Percentiles rank a stretch among this genome's conserved stretches.
phyloP scores from a whole-genome alignment of 2,888 invertebrate species.

The Tuberolachnus salignus region DNA sequence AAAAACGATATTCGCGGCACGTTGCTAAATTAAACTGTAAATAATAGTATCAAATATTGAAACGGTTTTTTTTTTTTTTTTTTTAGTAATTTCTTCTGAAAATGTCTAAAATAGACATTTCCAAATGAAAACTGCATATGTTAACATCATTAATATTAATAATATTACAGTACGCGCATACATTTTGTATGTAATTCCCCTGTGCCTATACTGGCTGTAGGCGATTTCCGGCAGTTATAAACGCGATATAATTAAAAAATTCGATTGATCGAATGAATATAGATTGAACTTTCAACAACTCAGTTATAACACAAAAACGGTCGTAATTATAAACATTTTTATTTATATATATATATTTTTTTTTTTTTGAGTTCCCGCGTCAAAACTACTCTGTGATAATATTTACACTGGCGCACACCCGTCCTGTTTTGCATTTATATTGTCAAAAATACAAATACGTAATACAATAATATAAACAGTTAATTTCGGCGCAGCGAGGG shows the following conservation, averaged over 20 bases:
- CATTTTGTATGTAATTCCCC: not conserved
- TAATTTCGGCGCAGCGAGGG: slow-evolving; percentile 1
- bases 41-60: no score
- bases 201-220: not conserved
- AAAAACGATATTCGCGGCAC: no score
- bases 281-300: not conserved
- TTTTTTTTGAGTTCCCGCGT: not conserved
- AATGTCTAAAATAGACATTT: no score
- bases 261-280: no score
- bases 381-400: not conserved
- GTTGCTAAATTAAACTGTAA: no score
- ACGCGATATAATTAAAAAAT: not conserved
- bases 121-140: no score
- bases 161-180: no score
- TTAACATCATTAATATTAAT: no score
- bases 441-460: slow-evolving; percentile 21
- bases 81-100: no score
- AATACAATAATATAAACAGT: not conserved
- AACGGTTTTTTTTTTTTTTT: no score
- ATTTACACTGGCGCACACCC: not conserved
- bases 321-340: slow-evolving; percentile 1
- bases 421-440: slow-evolving; percentile 27
- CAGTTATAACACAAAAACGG: not conserved
- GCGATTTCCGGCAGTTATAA: slow-evolving; percentile 2
- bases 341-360: no score